phyloP scores from a whole-genome alignment of 2,797 vertebrate genomes.

The Argentina silus region DNA sequence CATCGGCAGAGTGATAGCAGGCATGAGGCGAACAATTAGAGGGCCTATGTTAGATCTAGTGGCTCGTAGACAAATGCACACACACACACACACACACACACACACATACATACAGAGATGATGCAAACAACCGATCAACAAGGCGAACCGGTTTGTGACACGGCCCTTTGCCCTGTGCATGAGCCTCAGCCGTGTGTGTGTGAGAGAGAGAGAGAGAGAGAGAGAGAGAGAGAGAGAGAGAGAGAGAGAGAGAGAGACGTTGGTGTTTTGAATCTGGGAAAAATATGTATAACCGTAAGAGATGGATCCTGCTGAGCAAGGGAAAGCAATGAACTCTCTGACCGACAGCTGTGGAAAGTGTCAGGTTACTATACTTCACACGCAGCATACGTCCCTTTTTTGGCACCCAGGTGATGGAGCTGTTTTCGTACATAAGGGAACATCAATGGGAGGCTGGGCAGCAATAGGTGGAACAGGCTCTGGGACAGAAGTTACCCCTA shows the following conservation, averaged over 20 bases:
- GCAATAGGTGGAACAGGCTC: neutral
- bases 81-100: no score
- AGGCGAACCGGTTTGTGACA: neutral
- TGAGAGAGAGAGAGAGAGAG: no score
- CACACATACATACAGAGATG: no score
- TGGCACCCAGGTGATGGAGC: neutral
- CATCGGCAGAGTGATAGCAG: neutral
- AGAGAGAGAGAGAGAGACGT: neutral
- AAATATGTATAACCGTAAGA: conserved; percentile 31
- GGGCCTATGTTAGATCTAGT: no score
- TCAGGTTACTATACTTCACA: neutral
- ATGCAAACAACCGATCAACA: no score
- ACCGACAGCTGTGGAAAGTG: conserved; percentile 9
- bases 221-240: no score
- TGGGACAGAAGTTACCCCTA: neutral
- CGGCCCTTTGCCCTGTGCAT: neutral
- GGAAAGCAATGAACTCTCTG: conserved; percentile 27
- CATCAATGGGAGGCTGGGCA: neutral
- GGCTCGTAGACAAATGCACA: no score
- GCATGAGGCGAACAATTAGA: neutral
- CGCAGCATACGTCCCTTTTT: neutral
- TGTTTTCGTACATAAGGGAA: neutral
- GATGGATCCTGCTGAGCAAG: conserved; percentile 10
- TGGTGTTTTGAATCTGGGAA: conserved; percentile 37
- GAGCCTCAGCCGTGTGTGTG: no score